Percentiles rank a stretch among this genome's conserved stretches.
phyloP scores from a whole-genome alignment of 2,888 invertebrate species.

The Capitulum mitella region DNA sequence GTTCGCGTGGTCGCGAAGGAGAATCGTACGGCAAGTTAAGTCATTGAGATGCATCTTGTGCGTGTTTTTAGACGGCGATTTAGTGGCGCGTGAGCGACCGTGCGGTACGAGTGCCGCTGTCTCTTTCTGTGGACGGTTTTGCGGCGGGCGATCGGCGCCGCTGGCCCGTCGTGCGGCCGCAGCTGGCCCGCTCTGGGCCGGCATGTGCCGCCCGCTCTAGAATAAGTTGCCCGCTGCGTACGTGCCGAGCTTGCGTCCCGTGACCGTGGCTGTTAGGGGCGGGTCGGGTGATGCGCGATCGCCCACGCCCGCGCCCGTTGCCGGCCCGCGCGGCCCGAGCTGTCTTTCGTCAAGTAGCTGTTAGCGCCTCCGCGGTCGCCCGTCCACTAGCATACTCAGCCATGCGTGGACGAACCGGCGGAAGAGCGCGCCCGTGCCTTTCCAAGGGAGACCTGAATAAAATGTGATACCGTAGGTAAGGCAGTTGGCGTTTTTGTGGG shows the following conservation, averaged over 20 bases:
- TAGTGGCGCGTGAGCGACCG: not conserved
- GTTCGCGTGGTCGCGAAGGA: not conserved
- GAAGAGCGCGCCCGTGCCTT: not conserved
- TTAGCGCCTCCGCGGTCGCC: not conserved
- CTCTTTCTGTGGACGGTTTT: no score
- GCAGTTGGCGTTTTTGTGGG: not conserved
- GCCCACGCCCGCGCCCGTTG: no score
- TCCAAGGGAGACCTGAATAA: slow-evolving; percentile 23
- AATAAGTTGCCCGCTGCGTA: no score
- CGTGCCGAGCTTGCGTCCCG: no score
- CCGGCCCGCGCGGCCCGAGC: not conserved
- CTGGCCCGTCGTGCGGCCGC: no score
- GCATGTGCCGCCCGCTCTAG: no score
- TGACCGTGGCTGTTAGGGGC: no score
- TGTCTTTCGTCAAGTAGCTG: not conserved
- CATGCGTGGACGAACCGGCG: not conserved
- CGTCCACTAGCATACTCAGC: not conserved
- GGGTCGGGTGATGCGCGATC: no score
- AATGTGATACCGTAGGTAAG: slow-evolving; percentile 22
- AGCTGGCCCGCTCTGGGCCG: no score
- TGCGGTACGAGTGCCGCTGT: no score
- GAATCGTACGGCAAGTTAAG: not conserved
- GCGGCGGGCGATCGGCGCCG: no score
- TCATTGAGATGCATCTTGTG: not conserved
- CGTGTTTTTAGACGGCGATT: not conserved